Evolutionary conservation across 2,113 vertebrate genomes (phyloP).

Genomic region (Platichthys flesus): DNA sequence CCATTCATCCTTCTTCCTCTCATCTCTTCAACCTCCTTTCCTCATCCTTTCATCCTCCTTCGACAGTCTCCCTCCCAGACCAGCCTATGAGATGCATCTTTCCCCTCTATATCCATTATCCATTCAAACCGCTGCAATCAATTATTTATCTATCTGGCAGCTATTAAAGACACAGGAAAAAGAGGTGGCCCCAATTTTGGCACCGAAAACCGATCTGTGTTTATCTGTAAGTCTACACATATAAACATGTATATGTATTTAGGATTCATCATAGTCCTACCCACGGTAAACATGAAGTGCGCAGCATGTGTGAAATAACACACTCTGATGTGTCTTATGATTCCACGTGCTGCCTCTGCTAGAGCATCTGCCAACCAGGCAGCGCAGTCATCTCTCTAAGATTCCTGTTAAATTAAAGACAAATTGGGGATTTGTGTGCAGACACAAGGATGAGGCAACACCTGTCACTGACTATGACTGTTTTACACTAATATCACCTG

Average conservation of each 20-base stretch:
- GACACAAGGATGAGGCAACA: background rate
- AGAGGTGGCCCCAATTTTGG: background rate
- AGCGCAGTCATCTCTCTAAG: conserved; percentile 10
- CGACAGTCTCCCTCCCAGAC: no score
- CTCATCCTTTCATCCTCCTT: no score
- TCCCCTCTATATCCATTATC: no score
- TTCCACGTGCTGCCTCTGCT: conserved; percentile 6
- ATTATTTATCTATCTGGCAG: no score
- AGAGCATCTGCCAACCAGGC: conserved; percentile 44
- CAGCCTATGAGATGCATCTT: no score
- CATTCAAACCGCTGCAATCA: no score
- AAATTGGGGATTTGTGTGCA: conserved; percentile 9
- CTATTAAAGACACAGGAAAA: no score
- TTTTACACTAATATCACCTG: no score
- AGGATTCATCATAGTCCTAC: background rate
- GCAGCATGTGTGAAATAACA: background rate
- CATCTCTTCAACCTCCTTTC: no score
- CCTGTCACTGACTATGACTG: background rate
- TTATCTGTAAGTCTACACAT: no score
- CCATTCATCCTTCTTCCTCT: no score
- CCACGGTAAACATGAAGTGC: background rate
- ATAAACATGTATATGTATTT: background rate
- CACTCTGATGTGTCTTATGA: background rate
- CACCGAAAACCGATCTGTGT: background rate
- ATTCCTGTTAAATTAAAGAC: conserved; percentile 26